phyloP scores from a whole-genome alignment of 2,888 invertebrate species.

The Papilio protenor region DNA sequence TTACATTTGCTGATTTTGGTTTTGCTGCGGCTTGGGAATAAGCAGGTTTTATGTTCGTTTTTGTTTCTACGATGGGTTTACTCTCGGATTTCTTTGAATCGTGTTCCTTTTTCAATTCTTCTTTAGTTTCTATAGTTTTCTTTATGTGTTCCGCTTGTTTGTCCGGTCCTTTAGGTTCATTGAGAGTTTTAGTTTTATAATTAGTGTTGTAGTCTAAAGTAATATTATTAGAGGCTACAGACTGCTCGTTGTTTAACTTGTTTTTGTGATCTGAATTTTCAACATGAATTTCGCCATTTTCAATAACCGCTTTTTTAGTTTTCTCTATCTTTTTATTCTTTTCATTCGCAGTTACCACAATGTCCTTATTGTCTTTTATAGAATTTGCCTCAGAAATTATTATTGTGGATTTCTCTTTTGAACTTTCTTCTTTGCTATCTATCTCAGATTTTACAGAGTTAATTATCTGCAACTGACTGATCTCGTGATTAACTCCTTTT shows the following conservation, averaged over 20 bases:
- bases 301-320: conserved; percentile 42
- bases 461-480: neutral
- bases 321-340: conserved; percentile 5
- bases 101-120: conserved; percentile 55
- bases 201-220: neutral
- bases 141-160: conserved; percentile 43
- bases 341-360: neutral
- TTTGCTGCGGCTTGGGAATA: conserved; percentile 83
- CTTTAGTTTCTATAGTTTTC: conserved; percentile 41
- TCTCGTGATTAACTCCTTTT: neutral
- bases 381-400: neutral
- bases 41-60: conserved; percentile 66
- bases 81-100: conserved; percentile 58
- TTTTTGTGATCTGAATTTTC: conserved; percentile 28
- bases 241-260: conserved; percentile 23
- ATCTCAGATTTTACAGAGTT: neutral
- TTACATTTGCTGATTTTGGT: conserved; percentile 65
- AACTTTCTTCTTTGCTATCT: conserved; percentile 1
- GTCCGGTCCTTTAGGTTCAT: conserved; percentile 20
- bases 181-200: conserved; percentile 16
- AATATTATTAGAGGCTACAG: neutral
- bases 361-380: neutral
- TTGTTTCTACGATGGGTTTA: conserved; percentile 58
- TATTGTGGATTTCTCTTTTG: neutral
- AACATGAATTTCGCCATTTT: conserved; percentile 42